A percentile compares a stretch with the other conserved stretches of the same genome.
These are phyloP conservation scores for Lymantria monacha DNA, from an alignment of 2,888 invertebrate genomes.

Conservation along the genomic window DNA sequence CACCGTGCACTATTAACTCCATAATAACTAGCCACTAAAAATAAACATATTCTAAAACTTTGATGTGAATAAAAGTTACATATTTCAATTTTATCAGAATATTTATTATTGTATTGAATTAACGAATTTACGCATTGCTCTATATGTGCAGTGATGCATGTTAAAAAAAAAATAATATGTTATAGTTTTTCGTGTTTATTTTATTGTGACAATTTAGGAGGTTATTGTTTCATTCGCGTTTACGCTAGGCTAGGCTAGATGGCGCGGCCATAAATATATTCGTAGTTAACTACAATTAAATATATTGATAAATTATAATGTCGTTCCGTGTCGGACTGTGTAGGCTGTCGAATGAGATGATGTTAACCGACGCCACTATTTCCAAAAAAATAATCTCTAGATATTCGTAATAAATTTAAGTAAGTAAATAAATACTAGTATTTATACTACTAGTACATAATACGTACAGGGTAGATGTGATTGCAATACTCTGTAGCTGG, in stretches of 20 bases:
- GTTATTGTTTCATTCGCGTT: constrained; percentile 74
- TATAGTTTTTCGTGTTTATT: constrained; percentile 72
- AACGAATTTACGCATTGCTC: constrained; percentile 69
- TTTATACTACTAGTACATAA: constrained; percentile 46
- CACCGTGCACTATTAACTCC: constrained; percentile 70
- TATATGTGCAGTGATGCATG: constrained; percentile 55
- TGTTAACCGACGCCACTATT: constrained; percentile 59
- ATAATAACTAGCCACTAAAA: constrained; percentile 61
- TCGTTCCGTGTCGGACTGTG: background rate
- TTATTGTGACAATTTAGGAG: constrained; percentile 72
- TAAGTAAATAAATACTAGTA: constrained; percentile 74
- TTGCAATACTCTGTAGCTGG: constrained; percentile 76
- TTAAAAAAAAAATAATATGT: constrained; percentile 53
- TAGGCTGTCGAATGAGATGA: constrained; percentile 39
- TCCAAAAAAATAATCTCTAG: constrained; percentile 62
- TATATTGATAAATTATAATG: constrained; percentile 43
- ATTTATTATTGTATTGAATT: constrained; percentile 72
- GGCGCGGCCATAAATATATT: constrained; percentile 70
- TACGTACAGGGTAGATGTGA: constrained; percentile 81
- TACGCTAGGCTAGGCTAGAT: constrained; percentile 79
- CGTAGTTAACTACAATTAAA: constrained; percentile 59
- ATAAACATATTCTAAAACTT: constrained; percentile 79
- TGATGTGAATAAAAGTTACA: constrained; percentile 75
- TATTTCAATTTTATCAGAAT: constrained; percentile 77
- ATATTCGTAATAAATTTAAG: constrained; percentile 67